Percentiles rank a stretch among this genome's conserved stretches.
Evolutionary conservation across 2,797 vertebrate species (phyloP).

Genomic region (Lindbergichthys nudifrons): DNA sequence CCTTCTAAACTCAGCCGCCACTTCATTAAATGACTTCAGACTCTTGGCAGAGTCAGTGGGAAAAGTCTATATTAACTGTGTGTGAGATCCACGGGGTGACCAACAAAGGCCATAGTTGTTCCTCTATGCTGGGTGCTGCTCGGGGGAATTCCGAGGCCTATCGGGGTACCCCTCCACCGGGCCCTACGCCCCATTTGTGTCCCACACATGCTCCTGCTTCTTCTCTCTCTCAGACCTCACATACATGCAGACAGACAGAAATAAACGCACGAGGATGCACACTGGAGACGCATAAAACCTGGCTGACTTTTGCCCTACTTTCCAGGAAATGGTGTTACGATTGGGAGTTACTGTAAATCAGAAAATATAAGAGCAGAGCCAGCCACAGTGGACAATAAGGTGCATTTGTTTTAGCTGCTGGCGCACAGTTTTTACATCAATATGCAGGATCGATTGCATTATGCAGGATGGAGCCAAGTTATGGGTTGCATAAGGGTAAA

Average conservation of each 20-base stretch:
- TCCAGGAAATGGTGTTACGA: slow-evolving; percentile 39
- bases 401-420: background rate
- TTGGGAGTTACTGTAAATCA: slow-evolving; percentile 41
- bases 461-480: slow-evolving; percentile 29
- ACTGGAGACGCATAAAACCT: slow-evolving; percentile 37
- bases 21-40: slow-evolving; percentile 91
- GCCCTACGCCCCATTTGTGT: slow-evolving; percentile 49
- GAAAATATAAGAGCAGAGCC: background rate
- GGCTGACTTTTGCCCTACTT: slow-evolving; percentile 66
- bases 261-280: slow-evolving; percentile 41
- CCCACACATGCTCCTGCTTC: slow-evolving; percentile 46
- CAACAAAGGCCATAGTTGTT: slow-evolving; percentile 89
- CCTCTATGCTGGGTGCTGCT: slow-evolving; percentile 71
- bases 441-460: slow-evolving; percentile 3
- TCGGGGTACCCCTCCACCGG: slow-evolving; percentile 68
- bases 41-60: slow-evolving; percentile 88
- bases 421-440: slow-evolving; percentile 30
- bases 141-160: slow-evolving; percentile 67
- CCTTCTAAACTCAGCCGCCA: slow-evolving; percentile 87
- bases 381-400: slow-evolving; percentile 16
- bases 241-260: slow-evolving; percentile 16
- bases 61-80: slow-evolving; percentile 90
- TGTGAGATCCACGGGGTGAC: slow-evolving; percentile 84
- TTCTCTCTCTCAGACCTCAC: slow-evolving; percentile 15
- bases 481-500: slow-evolving; percentile 9